Conservation (phyloP, 2,888 invertebrate genomes). For the Mythimna albipuncta region DNA sequence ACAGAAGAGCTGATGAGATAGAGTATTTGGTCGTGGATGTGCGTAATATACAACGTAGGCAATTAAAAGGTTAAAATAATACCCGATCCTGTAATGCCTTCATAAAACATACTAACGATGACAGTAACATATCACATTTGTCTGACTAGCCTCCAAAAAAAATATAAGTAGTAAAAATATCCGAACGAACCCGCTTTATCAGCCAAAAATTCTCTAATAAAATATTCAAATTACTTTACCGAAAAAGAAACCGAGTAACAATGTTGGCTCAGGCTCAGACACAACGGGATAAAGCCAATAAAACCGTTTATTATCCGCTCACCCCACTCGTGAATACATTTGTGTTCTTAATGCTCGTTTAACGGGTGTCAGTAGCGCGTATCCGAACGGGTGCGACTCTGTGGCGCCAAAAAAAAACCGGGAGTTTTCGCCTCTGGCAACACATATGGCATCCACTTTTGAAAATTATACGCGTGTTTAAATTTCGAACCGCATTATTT, state of each 20-base stretch:
- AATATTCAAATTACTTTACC: constrained; percentile 74
- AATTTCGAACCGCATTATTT: constrained; percentile 82
- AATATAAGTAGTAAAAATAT: constrained; percentile 26
- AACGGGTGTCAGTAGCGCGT: constrained; percentile 69
- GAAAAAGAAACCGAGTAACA: constrained; percentile 73
- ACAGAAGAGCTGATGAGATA: too few relatives aligned
- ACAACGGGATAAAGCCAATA: constrained; percentile 81
- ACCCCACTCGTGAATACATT: constrained; percentile 82
- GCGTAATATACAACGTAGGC: too few relatives aligned
- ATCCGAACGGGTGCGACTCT: constrained; percentile 77
- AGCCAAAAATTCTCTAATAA: constrained; percentile 66
- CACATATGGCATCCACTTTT: constrained; percentile 85
- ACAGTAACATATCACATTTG: neutral
- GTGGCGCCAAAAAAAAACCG: constrained; percentile 77
- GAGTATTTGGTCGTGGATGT: too few relatives aligned
- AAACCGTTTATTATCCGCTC: constrained; percentile 84
- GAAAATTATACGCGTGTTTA: constrained; percentile 87
- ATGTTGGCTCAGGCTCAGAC: constrained; percentile 73
- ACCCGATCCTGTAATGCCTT: neutral
- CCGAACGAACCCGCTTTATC: constrained; percentile 44
- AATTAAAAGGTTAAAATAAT: neutral
- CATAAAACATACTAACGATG: neutral
- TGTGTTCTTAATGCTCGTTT: constrained; percentile 79
- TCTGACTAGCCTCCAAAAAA: constrained; percentile 11
- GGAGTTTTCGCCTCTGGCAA: constrained; percentile 76